Conservation (phyloP, 2,113 vertebrate species). For the Apistogramma diplotaenia region DNA sequence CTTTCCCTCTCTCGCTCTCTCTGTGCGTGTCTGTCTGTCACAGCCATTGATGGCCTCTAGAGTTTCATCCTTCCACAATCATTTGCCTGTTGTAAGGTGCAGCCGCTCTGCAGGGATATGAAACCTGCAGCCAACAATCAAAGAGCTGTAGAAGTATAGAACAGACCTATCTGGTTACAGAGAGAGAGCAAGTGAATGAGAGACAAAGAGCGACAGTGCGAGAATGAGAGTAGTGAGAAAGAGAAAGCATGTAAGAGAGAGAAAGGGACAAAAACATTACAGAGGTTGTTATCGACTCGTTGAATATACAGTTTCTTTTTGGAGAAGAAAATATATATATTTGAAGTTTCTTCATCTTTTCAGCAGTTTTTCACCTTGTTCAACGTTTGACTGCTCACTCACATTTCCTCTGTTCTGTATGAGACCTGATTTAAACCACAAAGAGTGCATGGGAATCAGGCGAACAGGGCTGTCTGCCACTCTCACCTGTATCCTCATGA, state of each 20-base stretch:
- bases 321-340: not conserved
- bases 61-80: conserved; percentile 76
- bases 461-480: conserved; percentile 9
- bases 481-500: not conserved
- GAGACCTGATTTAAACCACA: conserved; percentile 17
- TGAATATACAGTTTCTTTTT: not conserved
- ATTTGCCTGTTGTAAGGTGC: conserved; percentile 72
- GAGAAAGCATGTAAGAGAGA: conserved; percentile 38
- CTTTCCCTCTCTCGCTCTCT: too few relatives aligned
- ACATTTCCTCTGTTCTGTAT: conserved; percentile 19
- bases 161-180: conserved; percentile 74
- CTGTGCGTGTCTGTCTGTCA: conserved; percentile 36
- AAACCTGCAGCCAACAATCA: conserved; percentile 79
- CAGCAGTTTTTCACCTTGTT: not conserved
- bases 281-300: conserved; percentile 16
- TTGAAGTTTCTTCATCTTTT: not conserved
- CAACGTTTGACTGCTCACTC: conserved; percentile 3
- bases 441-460: conserved; percentile 4
- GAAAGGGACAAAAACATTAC: conserved; percentile 39
- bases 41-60: conserved; percentile 68
- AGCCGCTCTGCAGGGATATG: conserved; percentile 71
- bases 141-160: conserved; percentile 74
- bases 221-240: conserved; percentile 26
- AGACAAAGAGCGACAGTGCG: conserved; percentile 59
- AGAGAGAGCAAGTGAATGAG: conserved; percentile 50